These are phyloP conservation scores for Xylota segnis DNA, from an alignment of 2,888 invertebrate genomes.

Conservation along the genomic window DNA sequence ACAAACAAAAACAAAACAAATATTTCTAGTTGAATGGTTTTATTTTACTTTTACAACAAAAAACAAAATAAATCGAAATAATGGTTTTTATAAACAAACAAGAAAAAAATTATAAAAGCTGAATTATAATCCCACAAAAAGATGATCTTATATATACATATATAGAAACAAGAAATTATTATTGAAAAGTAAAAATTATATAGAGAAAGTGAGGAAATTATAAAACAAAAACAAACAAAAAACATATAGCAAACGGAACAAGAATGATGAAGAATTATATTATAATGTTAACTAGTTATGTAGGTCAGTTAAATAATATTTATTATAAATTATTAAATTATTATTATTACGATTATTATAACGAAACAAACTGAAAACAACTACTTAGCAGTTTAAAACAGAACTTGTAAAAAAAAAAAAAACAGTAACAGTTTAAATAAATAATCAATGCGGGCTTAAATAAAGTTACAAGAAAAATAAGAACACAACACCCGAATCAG, in stretches of 20 bases:
- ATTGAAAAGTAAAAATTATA: constrained; percentile 77
- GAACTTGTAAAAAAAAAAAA: constrained; percentile 78
- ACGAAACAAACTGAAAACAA: constrained; percentile 69
- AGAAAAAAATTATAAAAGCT: constrained; percentile 64
- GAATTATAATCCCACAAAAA: constrained; percentile 78
- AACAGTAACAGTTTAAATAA: constrained; percentile 72
- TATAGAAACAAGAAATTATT: constrained; percentile 76
- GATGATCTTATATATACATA: constrained; percentile 78
- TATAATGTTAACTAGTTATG: constrained; percentile 84
- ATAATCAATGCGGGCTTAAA: constrained; percentile 77
- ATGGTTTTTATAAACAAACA: constrained; percentile 65
- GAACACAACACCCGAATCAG: constrained; percentile 80
- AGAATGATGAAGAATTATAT: constrained; percentile 79
- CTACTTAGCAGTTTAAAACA: constrained; percentile 77
- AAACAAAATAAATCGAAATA: constrained; percentile 53
- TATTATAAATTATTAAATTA: constrained; percentile 79
- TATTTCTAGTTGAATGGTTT: constrained; percentile 59
- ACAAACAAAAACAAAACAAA: constrained; percentile 44
- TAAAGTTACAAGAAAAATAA: constrained; percentile 77
- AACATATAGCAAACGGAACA: constrained; percentile 79
- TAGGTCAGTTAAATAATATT: constrained; percentile 83
- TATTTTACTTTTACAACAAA: constrained; percentile 59
- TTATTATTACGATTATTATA: constrained; percentile 77
- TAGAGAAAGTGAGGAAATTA: constrained; percentile 78
- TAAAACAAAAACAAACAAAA: constrained; percentile 78